phyloP scores from a whole-genome alignment of 2,888 invertebrate species.

The Cephus spinipes region DNA sequence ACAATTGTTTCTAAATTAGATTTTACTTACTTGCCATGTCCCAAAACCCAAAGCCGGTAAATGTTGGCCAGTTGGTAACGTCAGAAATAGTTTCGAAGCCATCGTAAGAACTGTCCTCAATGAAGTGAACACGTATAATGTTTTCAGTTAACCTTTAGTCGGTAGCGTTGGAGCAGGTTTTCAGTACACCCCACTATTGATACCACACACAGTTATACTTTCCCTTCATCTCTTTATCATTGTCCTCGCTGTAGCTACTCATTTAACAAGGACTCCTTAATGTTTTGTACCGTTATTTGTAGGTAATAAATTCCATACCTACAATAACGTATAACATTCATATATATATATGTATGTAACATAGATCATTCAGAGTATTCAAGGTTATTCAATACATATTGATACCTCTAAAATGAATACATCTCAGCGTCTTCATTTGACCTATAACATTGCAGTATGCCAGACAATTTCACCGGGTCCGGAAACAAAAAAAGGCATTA shows the following conservation, averaged over 20 bases:
- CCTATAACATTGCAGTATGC: not conserved
- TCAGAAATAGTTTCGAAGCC: conserved; percentile 56
- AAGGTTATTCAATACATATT: not conserved
- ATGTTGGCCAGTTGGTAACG: conserved; percentile 70
- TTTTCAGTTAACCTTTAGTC: not conserved
- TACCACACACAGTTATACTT: not conserved
- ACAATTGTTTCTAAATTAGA: conserved; percentile 27
- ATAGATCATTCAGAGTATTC: not conserved
- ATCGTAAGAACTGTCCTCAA: conserved; percentile 60
- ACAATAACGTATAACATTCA: not conserved
- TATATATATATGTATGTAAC: too few species aligned
- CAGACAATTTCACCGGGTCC: not conserved
- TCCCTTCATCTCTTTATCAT: not conserved
- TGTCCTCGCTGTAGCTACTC: not conserved
- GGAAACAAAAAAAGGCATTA: not conserved
- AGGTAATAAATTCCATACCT: not conserved
- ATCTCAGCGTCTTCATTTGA: not conserved
- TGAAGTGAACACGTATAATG: not conserved
- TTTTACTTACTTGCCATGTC: conserved; percentile 80
- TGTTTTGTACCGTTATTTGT: not conserved
- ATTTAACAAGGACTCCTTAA: not conserved
- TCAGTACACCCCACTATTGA: not conserved
- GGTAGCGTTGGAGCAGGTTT: not conserved
- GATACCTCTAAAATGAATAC: not conserved
- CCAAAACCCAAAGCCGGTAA: conserved; percentile 83